Evolutionary conservation across 2,888 invertebrate genomes (phyloP).

Genomic region (Orchesellides sinensis): DNA sequence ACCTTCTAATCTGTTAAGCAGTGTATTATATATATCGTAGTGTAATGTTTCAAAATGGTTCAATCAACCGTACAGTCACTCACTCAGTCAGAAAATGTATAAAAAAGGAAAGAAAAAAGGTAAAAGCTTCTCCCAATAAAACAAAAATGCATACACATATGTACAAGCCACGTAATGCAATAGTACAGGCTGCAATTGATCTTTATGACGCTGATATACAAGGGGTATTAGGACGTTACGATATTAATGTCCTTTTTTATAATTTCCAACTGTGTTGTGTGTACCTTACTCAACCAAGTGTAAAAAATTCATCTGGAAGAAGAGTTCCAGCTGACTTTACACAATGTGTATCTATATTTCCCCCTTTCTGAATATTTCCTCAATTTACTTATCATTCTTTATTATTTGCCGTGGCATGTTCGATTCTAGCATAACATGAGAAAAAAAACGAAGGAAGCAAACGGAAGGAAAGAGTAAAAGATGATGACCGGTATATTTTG

Average conservation of each 20-base stretch:
- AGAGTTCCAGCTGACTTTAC: constrained; percentile 34
- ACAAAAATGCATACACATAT: no score
- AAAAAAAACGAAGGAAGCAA: not conserved
- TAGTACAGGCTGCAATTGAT: no score
- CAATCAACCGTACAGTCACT: constrained; percentile 46
- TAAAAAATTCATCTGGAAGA: constrained; percentile 31
- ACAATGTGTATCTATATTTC: not conserved
- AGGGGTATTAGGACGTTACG: constrained; percentile 1
- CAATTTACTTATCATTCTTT: constrained; percentile 1
- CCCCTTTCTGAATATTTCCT: constrained; percentile 2
- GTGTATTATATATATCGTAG: no score
- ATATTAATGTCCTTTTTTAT: not conserved
- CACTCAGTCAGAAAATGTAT: not conserved
- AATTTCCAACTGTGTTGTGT: no score
- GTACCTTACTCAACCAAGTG: constrained; percentile 6
- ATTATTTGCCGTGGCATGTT: not conserved
- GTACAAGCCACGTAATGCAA: no score
- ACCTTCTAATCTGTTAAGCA: no score
- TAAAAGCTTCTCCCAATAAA: no score
- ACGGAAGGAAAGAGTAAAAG: constrained; percentile 1
- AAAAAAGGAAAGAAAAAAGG: no score
- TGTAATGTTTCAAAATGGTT: constrained; percentile 24
- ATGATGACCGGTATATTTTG: not conserved
- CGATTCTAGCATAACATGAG: no score
- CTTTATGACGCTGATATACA: no score